A percentile compares a stretch with the other conserved stretches of the same genome.
Conservation (phyloP, 2,113 vertebrate genomes). For the Octodon degus region DNA sequence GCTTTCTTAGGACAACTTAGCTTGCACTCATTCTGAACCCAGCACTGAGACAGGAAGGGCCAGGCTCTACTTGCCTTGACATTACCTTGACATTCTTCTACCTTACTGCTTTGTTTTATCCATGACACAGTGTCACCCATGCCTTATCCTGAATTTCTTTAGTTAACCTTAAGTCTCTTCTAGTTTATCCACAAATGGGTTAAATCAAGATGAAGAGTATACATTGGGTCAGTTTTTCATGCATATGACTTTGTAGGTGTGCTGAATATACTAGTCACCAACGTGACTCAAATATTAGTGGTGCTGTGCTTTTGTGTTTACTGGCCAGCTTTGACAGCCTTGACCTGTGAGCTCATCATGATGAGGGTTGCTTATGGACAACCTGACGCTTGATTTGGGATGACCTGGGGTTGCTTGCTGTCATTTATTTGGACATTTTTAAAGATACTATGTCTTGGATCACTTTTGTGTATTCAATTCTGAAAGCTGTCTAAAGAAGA, state of each 20-base stretch:
- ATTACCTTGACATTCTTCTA: background rate
- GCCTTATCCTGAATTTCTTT: background rate
- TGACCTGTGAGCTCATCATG: background rate
- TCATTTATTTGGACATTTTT: constrained; percentile 44
- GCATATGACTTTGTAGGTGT: background rate
- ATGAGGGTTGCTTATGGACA: background rate
- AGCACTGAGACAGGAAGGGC: background rate
- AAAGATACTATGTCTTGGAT: background rate
- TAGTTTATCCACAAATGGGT: background rate
- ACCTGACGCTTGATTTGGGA: constrained; percentile 9
- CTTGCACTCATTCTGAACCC: background rate
- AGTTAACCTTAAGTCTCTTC: background rate
- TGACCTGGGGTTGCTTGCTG: background rate
- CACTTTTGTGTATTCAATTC: background rate
- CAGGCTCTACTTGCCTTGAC: background rate
- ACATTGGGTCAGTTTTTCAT: constrained; percentile 26
- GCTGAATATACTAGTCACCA: background rate
- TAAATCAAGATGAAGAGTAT: constrained; percentile 18
- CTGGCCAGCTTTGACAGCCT: background rate
- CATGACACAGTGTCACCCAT: background rate
- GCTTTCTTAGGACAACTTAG: background rate
- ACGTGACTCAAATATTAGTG: background rate
- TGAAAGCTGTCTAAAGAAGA: background rate
- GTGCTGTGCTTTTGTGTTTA: background rate
- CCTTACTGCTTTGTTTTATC: background rate